Evolutionary conservation across 2,113 vertebrate genomes (phyloP).

Genomic region (Pseudopipra pipra): DNA sequence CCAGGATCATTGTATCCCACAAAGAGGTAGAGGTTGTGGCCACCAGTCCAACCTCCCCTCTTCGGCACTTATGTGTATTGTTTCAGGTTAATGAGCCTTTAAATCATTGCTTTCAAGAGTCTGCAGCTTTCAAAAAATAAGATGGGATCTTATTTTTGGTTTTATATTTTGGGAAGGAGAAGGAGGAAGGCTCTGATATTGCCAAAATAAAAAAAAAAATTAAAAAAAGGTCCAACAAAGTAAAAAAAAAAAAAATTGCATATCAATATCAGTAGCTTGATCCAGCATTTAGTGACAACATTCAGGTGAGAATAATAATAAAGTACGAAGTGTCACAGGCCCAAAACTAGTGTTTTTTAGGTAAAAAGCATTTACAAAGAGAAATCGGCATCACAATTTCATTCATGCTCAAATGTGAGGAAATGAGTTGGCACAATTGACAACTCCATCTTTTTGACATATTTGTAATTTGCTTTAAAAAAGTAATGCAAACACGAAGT

Average conservation of each 20-base stretch:
- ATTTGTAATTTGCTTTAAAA: slow-evolving; percentile 24
- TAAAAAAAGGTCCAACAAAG: not conserved
- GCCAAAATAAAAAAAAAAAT: not conserved
- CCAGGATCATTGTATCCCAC: not conserved
- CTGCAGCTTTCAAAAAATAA: not conserved
- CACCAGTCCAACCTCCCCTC: not conserved
- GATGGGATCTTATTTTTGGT: not conserved
- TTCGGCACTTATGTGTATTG: accelerated
- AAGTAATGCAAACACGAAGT: slow-evolving; percentile 29
- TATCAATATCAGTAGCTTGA: not conserved
- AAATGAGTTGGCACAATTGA: not conserved
- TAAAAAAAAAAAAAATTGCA: not conserved
- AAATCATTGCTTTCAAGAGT: not conserved
- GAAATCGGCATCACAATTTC: not conserved
- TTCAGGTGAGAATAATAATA: not conserved
- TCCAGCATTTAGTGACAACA: not conserved
- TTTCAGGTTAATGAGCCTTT: not conserved
- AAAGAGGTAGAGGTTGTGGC: not conserved
- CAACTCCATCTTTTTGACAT: slow-evolving; percentile 27
- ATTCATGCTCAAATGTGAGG: not conserved
- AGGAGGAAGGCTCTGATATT: not conserved
- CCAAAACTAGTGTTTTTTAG: not conserved
- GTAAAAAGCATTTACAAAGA: not conserved
- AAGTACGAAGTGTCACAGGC: not conserved
- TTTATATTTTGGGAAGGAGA: not conserved